Evolutionary conservation across 2,113 vertebrate genomes (phyloP).

Genomic region (Steatornis caripensis): DNA sequence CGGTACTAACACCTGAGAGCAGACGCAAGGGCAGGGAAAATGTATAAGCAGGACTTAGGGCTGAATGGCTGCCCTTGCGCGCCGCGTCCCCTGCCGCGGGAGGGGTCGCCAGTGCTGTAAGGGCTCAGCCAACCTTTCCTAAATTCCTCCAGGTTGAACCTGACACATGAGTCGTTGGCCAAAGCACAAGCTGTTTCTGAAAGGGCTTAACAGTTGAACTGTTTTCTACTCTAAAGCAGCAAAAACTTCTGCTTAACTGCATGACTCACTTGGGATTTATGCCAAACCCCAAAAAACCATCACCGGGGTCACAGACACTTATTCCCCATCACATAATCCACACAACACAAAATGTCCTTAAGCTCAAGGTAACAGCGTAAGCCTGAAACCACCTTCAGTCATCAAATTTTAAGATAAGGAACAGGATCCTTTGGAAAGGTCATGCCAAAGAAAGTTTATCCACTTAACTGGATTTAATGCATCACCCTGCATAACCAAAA

Average conservation of each 20-base stretch:
- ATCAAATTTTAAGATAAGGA: not conserved
- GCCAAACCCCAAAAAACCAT: not conserved
- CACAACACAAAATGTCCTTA: not conserved
- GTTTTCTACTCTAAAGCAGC: not conserved
- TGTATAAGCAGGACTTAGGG: not conserved
- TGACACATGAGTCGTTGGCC: not conserved
- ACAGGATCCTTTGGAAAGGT: not conserved
- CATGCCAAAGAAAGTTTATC: not conserved
- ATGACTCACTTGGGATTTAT: not conserved
- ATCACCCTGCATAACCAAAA: not conserved
- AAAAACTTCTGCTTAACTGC: not conserved
- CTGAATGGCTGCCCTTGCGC: rapidly evolving
- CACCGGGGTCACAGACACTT: not conserved
- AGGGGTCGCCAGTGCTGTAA: not conserved
- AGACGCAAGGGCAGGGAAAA: rapidly evolving
- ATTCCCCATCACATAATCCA: not conserved
- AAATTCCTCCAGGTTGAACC: not conserved
- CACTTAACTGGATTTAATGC: not conserved
- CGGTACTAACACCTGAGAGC: not conserved
- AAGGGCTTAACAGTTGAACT: not conserved
- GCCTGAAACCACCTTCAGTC: not conserved
- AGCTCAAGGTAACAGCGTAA: not conserved
- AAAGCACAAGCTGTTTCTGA: not conserved
- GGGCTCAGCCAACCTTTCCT: not conserved
- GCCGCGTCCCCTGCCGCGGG: rapidly evolving